Evolutionary conservation across 1,140 invertebrate species (phyloP), one percentile per base, ranked within the genome.

Genomic region (Conus betulinus): DNA sequence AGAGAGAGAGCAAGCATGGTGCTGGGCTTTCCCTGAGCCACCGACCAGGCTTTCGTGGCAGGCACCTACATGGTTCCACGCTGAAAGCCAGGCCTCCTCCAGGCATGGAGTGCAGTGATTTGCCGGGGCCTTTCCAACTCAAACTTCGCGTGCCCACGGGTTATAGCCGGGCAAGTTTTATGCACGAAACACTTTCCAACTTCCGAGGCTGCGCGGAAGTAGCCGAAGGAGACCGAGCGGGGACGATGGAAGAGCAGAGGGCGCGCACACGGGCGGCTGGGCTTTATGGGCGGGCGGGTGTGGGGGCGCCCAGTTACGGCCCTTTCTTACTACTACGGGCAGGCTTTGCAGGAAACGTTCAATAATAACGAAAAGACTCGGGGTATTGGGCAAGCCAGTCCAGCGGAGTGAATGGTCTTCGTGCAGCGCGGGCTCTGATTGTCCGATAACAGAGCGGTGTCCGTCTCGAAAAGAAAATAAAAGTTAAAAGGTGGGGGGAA

Each of bases 181-280:
- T 84, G 82, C 82, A 60, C 82, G 82, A 84, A 84, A 84, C 82
- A 84, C 82, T 84, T 84, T 84, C 82, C 15, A 63, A 84, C 82
- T 84, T 84, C 82, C 82, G 82, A 84, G 17, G 23, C 25, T 84
- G 5, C n/a, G 6, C 82, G 82, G 82, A 84, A 84, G 82, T 63
- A n/a, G 82, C 55, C 82, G 82, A 84, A 84, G 57, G 82, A 84
- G 82, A 84, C 82, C 82, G 82, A 84, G 82, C 63, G 82, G 15
- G 55, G 25, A 63, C 82, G 82, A 67, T 67, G 53, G 57, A 63
- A 84, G 57, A 23, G 11, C 23, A 5, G 53, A 60, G 82, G 57
- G 55, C 23, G 53, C 23, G 57, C 51, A 25, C 82, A 39, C n/a
- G 82, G 27, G n/a, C 25, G 55, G 53, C 20, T 25, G 20, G 23